Conservation (phyloP, 1,140 invertebrate genomes). For the Melitaea cinxia region DNA sequence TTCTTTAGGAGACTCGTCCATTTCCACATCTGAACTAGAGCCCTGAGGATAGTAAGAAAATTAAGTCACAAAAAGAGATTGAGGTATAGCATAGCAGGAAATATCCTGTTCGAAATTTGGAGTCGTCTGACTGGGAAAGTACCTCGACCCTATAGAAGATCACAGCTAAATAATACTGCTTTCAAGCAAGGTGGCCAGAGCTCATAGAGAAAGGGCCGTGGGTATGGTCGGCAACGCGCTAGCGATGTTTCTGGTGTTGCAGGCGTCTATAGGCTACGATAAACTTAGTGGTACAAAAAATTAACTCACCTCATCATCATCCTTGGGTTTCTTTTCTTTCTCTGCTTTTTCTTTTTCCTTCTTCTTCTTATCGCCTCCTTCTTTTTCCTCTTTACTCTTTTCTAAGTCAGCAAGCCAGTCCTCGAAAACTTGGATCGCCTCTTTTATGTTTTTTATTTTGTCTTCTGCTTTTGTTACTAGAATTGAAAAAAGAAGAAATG, state of each 20-base stretch:
- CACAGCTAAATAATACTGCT: no score
- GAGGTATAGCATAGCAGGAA: no score
- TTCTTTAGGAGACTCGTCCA: conserved; percentile 68
- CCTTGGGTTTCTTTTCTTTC: conserved; percentile 45
- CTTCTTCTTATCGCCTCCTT: conserved; percentile 61
- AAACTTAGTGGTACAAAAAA: background rate
- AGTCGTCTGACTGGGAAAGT: no score
- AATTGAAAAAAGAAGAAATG: conserved; percentile 37
- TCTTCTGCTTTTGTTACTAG: conserved; percentile 86
- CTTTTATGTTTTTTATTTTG: conserved; percentile 86
- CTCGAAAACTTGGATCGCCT: conserved; percentile 85
- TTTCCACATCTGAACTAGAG: conserved; percentile 67
- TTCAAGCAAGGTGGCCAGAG: no score
- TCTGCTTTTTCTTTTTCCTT: conserved; percentile 59
- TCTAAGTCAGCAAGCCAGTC: conserved; percentile 83
- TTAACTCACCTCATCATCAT: conserved; percentile 31
- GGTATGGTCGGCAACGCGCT: no score
- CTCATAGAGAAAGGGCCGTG: no score
- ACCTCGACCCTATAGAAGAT: no score
- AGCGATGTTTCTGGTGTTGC: background rate
- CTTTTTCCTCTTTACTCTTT: conserved; percentile 73
- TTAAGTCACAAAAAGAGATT: no score
- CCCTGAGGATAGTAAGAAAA: no score
- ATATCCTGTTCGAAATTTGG: no score
- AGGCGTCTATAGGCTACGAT: no score